Evolutionary conservation across 2,888 invertebrate species (phyloP), one percentile per base, ranked within the genome.

Genomic region (Dicyrtoma fusca): DNA sequence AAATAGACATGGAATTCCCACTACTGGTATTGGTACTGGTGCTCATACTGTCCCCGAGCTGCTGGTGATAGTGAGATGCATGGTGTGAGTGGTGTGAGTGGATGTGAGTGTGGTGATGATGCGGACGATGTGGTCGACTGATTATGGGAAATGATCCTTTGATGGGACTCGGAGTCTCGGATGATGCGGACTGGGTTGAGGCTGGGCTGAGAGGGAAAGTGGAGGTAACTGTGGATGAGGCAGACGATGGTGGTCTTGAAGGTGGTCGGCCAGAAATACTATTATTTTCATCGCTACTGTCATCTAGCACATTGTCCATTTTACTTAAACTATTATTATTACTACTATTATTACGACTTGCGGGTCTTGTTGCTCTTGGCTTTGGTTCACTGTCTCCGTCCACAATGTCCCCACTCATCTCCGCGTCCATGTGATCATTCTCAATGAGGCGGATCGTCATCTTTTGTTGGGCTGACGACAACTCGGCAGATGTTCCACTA

Each of bases 231-330:
- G 75, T 74, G 6, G 75, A 72, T 6, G 77, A 74, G 34, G 34
- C 34, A 6, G 76, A 76, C 17, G 77, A 74, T 53, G 80, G 79
- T 53, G 77, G 73, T 73, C 79, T 75, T 71, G 76, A 75, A 66
- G 78, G 77, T 55, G 76, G 79, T 76, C 77, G 78, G 78, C 78
- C 70, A 47, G 51, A 53, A 25, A 62, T 17, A n/a, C 64, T 63
- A 69, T 73, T 72, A 66, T 71, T 63, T 44, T 74, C 74, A 70
- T 70, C 64, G 13, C 59, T 44, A 74, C 71, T 70, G 73, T 73
- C 73, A 69, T 69, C 62, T 11, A 42, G n/a, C 34, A 55, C 69
- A 47, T 75, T 63, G 64, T 71, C 64, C 26, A 55, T 53, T 53
- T 53, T 71, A 53, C 61, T 62, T 10, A 25, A 42, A 21, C 23